Evolutionary conservation across 2,797 vertebrate species (phyloP), one percentile per base, ranked within the genome.

Genomic region (Trachops cirrhosus): DNA sequence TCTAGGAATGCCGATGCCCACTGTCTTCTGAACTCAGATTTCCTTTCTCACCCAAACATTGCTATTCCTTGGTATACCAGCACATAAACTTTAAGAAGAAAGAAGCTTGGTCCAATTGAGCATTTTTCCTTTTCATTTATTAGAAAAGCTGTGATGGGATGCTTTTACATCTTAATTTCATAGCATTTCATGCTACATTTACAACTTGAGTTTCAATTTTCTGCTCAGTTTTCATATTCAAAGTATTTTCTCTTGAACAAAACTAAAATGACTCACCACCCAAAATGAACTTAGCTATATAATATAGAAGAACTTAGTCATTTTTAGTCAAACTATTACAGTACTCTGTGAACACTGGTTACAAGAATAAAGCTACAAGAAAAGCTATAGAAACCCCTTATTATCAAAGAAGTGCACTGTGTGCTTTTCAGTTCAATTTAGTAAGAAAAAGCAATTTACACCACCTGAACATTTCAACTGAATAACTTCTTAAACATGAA

Each of bases 91-190:
- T 67, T 41, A 46, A 62, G 67, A 89, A 64, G 12, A 44, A 7
- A 46, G 57, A 9, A 50, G 2, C 32, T 44, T 6, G 2, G 7
- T 32, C 11, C 29, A 44, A 26, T 46, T 73, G 48, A 71, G n/a
- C 12, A 29, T 48, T 70, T 82, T 87, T n/a, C 64, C 52, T 75
- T 50, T 11, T 37, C 5, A 9, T 80, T 94, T 96, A 87, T 95
- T 70, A 68, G 57, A 83, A 93, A 91, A 29, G 41, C 24, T 52
- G 3, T 39, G 21, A 24, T 64, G 77, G 26, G 9, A 77, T 78
- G 54, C 67, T 57, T 82, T 95, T 83, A 80, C 32, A 68, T 86
- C 73, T 85, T 83, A 67, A 92, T 95, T 92, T 96, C 37, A 44
- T 24, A 95, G 85, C 26, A 71, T 67, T 94, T 93, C 73, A 64